Evolutionary conservation across 2,888 invertebrate species (phyloP), one percentile per base, ranked within the genome.

Genomic region (Pandemis cinnamomeana): DNA sequence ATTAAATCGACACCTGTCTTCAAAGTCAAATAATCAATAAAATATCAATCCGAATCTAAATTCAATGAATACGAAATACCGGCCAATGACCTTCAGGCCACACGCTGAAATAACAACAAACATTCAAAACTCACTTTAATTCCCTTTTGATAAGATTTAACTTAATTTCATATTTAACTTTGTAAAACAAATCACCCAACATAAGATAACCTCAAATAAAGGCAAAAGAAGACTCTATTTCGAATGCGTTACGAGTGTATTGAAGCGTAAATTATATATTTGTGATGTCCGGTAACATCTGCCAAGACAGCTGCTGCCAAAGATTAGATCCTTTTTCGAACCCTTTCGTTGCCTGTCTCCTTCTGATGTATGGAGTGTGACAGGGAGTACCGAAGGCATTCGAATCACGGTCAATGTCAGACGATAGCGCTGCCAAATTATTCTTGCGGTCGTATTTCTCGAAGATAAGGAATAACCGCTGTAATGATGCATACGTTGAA

Each of bases 261-360:
- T 55, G 55, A 74, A 74, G 58, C 10, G 66, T 74, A 75, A 80
- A 79, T 70, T 36, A 72, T 69, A 71, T 67, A 67, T 63, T 77
- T 78, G 79, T 62, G 72, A 70, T 76, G 61, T 67, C 75, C 74
- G 77, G 78, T 66, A 87, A 89, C 93, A 93, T 92, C 93, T 92
- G 93, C 89, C 88, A 77, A 83, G 86, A 93, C 93, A 92, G 92
- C 93, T 92, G 92, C 93, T 92, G 78, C 78, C 76, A 77, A 79
- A 86, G 93, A 92, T 92, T 89, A 90, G 87, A 92, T 91, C 91
- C 72, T 62, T 62, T 62, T 42, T 62, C 53, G 53, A 73, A 70
- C 69, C 70, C 73, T 69, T 69, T 70, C 20, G 60, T 69, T 61
- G 70, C 69, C 73, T 73, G 64, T 73, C 69, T 73, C 60, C 64